Base-by-base conservation (phyloP, 2,888 invertebrate species). In the Hypomecis punctinalis region DNA sequence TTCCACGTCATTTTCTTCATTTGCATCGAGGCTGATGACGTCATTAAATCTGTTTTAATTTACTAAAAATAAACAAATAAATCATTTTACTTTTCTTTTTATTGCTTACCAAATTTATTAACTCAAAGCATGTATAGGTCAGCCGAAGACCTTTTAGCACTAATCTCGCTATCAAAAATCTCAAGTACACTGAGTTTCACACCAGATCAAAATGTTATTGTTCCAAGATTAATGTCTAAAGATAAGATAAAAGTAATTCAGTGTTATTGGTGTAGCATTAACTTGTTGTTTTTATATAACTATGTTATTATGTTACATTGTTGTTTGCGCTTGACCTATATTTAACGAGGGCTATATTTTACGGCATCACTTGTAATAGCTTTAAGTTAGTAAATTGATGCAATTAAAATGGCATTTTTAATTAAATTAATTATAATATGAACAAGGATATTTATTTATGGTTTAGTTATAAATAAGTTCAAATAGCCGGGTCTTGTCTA, bases 141-240 rank as follows among this genome's bases (percentile, higher is more conserved):
- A 61, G 53, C 49, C 37, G 42, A 54, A 61, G 58, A 61, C 58
- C 63, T 61, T 66, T 61, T 13, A 11, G 9, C 13, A 40, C 39
- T 56, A 64, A 51, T 47, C 46, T 6, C 3, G 3, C 10, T 52
- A 64, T 63, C 55, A 53, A 56, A 54, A 11, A 57, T 66, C 65
- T 66, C 65, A 66, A 66, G 65, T 61, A 61, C 65, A 10, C 5
- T 39, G 8, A 23, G 39, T 48, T 61, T 60, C 52, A 64, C 60
- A 65, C 59, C 59, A 59, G 56, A 64, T 62, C 51, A 55, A 46
- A 67, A 53, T 55, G 64, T 66, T 63, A 71, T 68, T 69, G 67
- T 66, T 67, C 60, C 52, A 55, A 69, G 61, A 61, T 65, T 65
- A 70, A 63, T 69, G 67, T 49, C 52, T 46, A 39, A 8, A 68